phyloP scores from a whole-genome alignment of 2,797 vertebrate genomes.

The Heliangelus exortis region DNA sequence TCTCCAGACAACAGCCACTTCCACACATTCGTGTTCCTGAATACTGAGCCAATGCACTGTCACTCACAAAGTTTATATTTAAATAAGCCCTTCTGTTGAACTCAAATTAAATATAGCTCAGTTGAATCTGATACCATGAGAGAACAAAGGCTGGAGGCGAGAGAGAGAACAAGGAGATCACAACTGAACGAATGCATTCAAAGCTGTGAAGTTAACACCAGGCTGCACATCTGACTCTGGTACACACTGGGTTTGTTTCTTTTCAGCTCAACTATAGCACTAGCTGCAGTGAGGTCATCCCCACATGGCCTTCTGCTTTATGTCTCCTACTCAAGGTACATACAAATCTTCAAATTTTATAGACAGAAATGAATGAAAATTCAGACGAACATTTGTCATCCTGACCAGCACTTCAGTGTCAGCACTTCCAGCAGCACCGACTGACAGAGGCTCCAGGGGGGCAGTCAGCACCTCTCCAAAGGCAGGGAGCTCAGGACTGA shows the following conservation, averaged over 20 bases:
- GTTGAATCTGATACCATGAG: constrained; percentile 48
- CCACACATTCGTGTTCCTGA: not conserved
- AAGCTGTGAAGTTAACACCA: not conserved
- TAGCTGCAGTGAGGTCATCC: constrained; percentile 9
- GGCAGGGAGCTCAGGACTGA: constrained; percentile 1
- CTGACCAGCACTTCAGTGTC: constrained; percentile 9
- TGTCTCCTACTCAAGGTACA: not conserved
- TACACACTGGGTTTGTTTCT: not conserved
- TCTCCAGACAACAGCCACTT: not conserved
- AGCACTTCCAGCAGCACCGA: not conserved
- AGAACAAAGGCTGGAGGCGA: constrained; percentile 39
- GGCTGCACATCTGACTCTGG: constrained; percentile 26
- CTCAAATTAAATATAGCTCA: constrained; percentile 43
- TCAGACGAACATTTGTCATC: constrained; percentile 35
- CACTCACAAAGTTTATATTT: constrained; percentile 57
- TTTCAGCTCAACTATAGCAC: not conserved
- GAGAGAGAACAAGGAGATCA: not conserved
- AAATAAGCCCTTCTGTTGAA: constrained; percentile 67
- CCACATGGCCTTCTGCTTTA: not conserved
- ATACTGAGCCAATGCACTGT: not conserved
- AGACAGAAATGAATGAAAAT: constrained; percentile 10
- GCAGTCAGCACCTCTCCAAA: constrained; percentile 14
- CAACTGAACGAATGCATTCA: constrained; percentile 24
- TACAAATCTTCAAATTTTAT: constrained; percentile 31
- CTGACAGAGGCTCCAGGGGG: not conserved